Percentiles rank a stretch among this genome's conserved stretches.
Evolutionary conservation across 2,113 vertebrate species (phyloP).

Genomic region (Passer montanus): DNA sequence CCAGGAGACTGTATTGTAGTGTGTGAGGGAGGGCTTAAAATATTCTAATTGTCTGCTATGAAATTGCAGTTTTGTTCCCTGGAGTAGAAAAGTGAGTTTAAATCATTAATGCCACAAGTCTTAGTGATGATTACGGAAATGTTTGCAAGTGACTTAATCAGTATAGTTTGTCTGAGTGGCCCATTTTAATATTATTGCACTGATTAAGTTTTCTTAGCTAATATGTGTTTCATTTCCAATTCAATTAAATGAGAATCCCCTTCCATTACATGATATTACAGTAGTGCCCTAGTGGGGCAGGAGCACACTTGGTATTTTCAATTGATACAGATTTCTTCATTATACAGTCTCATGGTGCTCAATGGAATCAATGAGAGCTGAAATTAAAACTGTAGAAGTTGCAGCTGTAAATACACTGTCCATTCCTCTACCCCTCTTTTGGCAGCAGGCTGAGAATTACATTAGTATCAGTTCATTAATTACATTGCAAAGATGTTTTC

Average conservation of each 20-base stretch:
- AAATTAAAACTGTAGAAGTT: constrained; percentile 70
- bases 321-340: constrained; percentile 70
- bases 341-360: constrained; percentile 62
- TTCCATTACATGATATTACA: constrained; percentile 74
- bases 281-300: constrained; percentile 68
- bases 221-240: constrained; percentile 79
- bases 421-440: background rate
- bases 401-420: constrained; percentile 45
- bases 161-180: constrained; percentile 70
- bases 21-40: background rate
- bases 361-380: constrained; percentile 72
- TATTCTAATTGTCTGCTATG: constrained; percentile 66
- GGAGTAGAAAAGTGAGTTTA: constrained; percentile 66
- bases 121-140: constrained; percentile 69
- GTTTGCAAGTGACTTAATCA: constrained; percentile 77
- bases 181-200: constrained; percentile 78
- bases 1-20: background rate
- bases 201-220: constrained; percentile 83
- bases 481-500: background rate
- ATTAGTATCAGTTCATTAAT: constrained; percentile 3
- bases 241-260: constrained; percentile 81
- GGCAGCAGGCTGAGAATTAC: background rate
- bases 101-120: constrained; percentile 74
- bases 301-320: constrained; percentile 63
- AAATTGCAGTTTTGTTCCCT: constrained; percentile 56